Evolutionary conservation across 2,888 invertebrate species (phyloP), one percentile per base, ranked within the genome.

Genomic region (Scaptomyza polygonia): DNA sequence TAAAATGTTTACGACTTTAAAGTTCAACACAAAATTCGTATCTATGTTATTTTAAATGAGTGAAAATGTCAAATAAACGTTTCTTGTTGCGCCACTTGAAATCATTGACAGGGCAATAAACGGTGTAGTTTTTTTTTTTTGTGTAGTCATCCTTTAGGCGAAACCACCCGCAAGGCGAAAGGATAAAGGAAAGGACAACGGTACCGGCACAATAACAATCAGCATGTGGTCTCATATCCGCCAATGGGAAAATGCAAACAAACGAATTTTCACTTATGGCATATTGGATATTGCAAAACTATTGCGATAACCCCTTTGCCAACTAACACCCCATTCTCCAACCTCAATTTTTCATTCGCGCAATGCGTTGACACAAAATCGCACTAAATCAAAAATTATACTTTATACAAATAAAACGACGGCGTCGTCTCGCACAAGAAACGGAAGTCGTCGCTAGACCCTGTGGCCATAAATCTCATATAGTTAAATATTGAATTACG

Each of bases 371-470:
- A 73, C 86, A 84, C 77, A 75, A 65, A 80, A 77, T 85, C 74
- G 77, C 79, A 81, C 73, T 89, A 90, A 90, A 90, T 90, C 90
- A 89, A 89, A 90, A 90, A 89, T 89, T 89, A 88, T 89, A 80
- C 86, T 81, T 89, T 85, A 63, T 79, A 73, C 79, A 88, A 84
- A 84, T 85, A 84, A 69, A 87, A 71, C 57, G 71, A 72, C 54
- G 57, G 12, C 56, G 56, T 40, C 54, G 61, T 25, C 53, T 21
- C 44, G 63, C 32, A 30, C n/a, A 44, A 53, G 40, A 49, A 51
- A 51, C 86, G 84, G 88, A 88, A 73, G 78, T 67, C 47, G 57
- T 67, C 61, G 69, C 87, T 71, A 52, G 66, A 68, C 71, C 81
- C 88, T 79, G 76, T 78, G 77, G 86, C 87, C 77, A 87, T 87